Evolutionary conservation across 2,888 invertebrate genomes (phyloP).

Genomic region (Ichneumoninae sp.): DNA sequence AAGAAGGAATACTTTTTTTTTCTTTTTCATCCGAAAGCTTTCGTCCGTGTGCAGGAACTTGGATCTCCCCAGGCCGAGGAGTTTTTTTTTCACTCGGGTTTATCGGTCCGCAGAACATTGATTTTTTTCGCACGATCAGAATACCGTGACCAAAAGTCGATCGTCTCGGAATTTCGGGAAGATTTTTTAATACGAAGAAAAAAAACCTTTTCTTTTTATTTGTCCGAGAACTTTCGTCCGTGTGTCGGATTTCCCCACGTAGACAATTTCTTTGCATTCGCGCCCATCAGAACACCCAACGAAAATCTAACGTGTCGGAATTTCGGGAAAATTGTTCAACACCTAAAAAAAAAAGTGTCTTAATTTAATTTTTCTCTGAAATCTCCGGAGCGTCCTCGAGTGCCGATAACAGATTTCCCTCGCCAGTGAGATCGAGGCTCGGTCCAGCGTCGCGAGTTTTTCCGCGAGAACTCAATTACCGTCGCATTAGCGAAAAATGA

Average conservation of each 20-base stretch:
- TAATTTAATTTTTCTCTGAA: background rate
- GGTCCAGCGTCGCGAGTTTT: background rate
- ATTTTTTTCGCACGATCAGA: background rate
- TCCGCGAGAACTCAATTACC: background rate
- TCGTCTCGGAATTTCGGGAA: too few species aligned
- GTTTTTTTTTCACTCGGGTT: too few species aligned
- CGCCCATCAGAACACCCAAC: background rate
- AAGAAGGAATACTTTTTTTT: too few species aligned
- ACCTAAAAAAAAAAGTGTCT: too few species aligned
- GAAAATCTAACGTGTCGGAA: too few species aligned
- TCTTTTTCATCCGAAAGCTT: background rate
- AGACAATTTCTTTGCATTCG: conserved; percentile 7
- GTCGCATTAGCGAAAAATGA: background rate
- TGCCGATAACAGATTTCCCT: background rate
- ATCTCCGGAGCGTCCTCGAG: background rate
- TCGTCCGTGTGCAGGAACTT: background rate
- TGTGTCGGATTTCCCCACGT: background rate
- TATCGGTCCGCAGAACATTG: background rate
- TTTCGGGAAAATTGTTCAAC: too few species aligned
- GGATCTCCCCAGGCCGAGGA: background rate
- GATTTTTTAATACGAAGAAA: too few species aligned
- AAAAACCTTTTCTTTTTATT: too few species aligned
- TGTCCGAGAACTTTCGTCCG: background rate
- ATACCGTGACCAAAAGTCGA: too few species aligned
- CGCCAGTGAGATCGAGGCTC: background rate